A percentile compares a stretch with the other conserved stretches of the same genome.
Conservation (phyloP, 2,888 invertebrate genomes). For the Drosophila tripunctata region DNA sequence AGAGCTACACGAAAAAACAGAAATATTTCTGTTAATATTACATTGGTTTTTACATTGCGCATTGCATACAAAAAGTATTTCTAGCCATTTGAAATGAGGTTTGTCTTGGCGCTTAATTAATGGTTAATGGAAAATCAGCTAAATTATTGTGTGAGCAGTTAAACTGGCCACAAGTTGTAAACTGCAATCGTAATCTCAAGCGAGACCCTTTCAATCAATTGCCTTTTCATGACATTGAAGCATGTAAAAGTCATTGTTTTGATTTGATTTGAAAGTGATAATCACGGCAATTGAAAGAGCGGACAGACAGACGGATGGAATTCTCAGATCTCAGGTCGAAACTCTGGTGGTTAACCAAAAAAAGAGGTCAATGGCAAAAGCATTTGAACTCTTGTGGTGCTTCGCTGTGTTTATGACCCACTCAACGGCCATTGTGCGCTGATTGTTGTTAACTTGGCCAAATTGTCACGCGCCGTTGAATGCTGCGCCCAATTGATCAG, state of each 20-base stretch:
- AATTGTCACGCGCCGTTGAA: slow-evolving; percentile 69
- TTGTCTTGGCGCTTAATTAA: slow-evolving; percentile 9
- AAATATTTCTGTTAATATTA: too few relatives aligned
- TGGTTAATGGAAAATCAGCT: slow-evolving; percentile 26
- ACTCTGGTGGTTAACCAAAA: slow-evolving; percentile 33
- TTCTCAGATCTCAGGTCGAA: slow-evolving; percentile 3
- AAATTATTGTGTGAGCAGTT: slow-evolving; percentile 17
- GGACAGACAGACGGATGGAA: slow-evolving; percentile 2
- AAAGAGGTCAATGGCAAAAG: slow-evolving; percentile 77
- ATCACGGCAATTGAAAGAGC: slow-evolving; percentile 48
- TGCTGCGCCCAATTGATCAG: slow-evolving; percentile 54
- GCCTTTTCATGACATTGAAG: slow-evolving; percentile 58
- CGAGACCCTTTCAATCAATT: slow-evolving; percentile 47
- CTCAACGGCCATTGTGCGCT: slow-evolving; percentile 22
- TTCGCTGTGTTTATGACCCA: slow-evolving; percentile 31
- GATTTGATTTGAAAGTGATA: slow-evolving; percentile 59
- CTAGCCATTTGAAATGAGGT: background rate
- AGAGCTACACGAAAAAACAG: too few relatives aligned
- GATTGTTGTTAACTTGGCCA: slow-evolving; percentile 34
- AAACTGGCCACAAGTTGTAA: slow-evolving; percentile 25
- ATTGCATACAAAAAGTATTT: background rate
- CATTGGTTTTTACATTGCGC: too few relatives aligned
- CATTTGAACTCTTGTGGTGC: slow-evolving; percentile 72
- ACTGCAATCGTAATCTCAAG: slow-evolving; percentile 28
- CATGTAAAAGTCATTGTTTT: slow-evolving; percentile 35